A percentile compares a stretch with the other conserved stretches of the same genome.
These are phyloP conservation scores for Pangasius macronema DNA, from an alignment of 2,797 vertebrate species.

Conservation along the genomic window DNA sequence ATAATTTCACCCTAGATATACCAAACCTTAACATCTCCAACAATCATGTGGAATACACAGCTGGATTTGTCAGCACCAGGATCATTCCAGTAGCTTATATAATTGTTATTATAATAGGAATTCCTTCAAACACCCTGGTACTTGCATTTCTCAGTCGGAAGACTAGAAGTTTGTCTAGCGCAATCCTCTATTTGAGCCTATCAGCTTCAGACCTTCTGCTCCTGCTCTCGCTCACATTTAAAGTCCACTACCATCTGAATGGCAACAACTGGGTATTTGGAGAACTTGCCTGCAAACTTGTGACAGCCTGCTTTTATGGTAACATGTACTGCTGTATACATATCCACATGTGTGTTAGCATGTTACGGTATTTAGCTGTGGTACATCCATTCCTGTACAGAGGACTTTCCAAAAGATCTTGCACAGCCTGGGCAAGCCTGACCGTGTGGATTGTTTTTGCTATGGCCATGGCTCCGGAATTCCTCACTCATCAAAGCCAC, in stretches of 20 bases:
- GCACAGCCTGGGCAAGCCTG: conserved; percentile 68
- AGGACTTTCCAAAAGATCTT: conserved; percentile 74
- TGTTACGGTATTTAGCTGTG: conserved; percentile 87
- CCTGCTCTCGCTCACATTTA: conserved; percentile 82
- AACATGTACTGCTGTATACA: conserved; percentile 91
- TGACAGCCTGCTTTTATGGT: conserved; percentile 84
- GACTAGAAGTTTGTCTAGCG: conserved; percentile 72
- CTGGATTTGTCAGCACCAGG: conserved; percentile 78
- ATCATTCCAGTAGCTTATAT: conserved; percentile 81
- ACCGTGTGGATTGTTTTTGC: conserved; percentile 79
- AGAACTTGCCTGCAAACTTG: conserved; percentile 79
- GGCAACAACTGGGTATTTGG: conserved; percentile 91
- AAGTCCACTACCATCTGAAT: conserved; percentile 84
- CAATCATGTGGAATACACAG: conserved; percentile 68
- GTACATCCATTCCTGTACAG: conserved; percentile 87
- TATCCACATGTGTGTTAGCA: conserved; percentile 85
- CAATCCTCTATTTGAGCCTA: conserved; percentile 84
- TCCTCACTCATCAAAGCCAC: conserved; percentile 82
- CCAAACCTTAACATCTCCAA: conserved; percentile 54
- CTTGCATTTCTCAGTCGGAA: conserved; percentile 79
- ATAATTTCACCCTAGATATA: not conserved
- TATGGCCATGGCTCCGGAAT: conserved; percentile 80
- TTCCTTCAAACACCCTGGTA: conserved; percentile 82
- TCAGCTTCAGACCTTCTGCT: conserved; percentile 86
- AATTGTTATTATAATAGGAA: conserved; percentile 79